A percentile compares a stretch with the other conserved stretches of the same genome.
phyloP scores from a whole-genome alignment of 2,888 invertebrate species.

The Blastobasis adustella region DNA sequence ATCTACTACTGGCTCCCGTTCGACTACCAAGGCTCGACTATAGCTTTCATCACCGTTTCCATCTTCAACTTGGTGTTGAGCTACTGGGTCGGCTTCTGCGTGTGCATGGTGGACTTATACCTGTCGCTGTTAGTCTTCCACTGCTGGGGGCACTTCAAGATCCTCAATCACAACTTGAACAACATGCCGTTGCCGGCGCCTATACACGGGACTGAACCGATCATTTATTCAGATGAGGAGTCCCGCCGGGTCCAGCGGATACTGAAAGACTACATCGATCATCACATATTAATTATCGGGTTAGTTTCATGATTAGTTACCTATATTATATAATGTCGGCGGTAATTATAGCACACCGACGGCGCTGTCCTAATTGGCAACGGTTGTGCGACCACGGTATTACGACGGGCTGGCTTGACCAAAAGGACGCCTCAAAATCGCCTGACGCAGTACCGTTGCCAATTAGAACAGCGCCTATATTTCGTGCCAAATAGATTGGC shows the following conservation, averaged over 20 bases:
- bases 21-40: conserved; percentile 11
- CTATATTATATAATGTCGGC: no score
- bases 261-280: conserved; percentile 8
- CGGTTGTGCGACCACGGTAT: no score
- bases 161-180: conserved; percentile 19
- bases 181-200: conserved; percentile 12
- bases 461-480: no score
- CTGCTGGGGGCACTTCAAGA: conserved; percentile 24
- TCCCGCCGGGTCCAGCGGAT: conserved; percentile 1
- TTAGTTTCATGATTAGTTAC: conserved; percentile 6
- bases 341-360: no score
- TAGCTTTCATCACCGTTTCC: conserved; percentile 10
- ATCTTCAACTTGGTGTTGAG: conserved; percentile 14
- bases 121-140: conserved; percentile 23
- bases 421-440: no score
- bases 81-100: conserved; percentile 3
- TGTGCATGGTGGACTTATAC: conserved; percentile 20
- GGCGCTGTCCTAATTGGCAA: no score
- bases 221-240: conserved; percentile 8
- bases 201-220: background rate
- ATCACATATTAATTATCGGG: conserved; percentile 14
- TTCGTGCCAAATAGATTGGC: no score
- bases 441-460: no score
- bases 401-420: no score
- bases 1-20: conserved; percentile 15